Base-by-base conservation (phyloP, 2,888 invertebrate genomes). In the Spisula subtruncata region DNA sequence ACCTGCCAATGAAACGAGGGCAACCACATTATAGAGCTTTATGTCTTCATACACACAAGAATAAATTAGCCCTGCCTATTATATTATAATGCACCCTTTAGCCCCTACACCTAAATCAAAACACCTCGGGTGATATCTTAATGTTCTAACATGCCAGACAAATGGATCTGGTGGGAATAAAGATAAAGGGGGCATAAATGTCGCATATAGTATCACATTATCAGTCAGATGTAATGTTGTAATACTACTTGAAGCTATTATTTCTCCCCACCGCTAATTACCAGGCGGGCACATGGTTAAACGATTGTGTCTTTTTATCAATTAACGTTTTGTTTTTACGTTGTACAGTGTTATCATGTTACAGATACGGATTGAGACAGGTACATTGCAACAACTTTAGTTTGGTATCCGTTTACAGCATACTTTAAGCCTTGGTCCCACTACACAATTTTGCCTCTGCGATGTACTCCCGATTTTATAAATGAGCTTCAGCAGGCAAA, bases 91-190 rank as follows among this genome's bases (percentile, higher is more conserved):
- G 41, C 41, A 41, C 41, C 41, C 8, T 41, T 41, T 41, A 41
- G 8, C 41, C 41, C 41, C 8, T 41, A n/a, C 12, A n/a, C 10
- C 25, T 66, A 25, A 66, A 25, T 66, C 60, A n/a, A 66, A 66
- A 66, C 60, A 66, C 25, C 25, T 25, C 5, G n/a, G 60, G 60
- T 66, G 60, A 25, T 66, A 66, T 25, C 60, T 25, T 66, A 66
- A 25, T 66, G 60, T 66, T 66, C 25, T 66, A 66, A 66, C 32
- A 32, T 75, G 25, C 14, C 75, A 75, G 75, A 75, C 75, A 75
- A 35, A 35, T 75, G 29, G 75, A 18, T 75, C 18, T 75, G 75
- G 75, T 75, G 35, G 32, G 75, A 75, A 75, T 32, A 32, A 75
- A 75, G 75, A 75, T 75, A 75, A 75, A 32, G 16, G 29, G 29